A percentile compares a stretch with the other conserved stretches of the same genome.
Conservation (phyloP, 2,113 vertebrate genomes). For the Neomonachus schauinslandi region DNA sequence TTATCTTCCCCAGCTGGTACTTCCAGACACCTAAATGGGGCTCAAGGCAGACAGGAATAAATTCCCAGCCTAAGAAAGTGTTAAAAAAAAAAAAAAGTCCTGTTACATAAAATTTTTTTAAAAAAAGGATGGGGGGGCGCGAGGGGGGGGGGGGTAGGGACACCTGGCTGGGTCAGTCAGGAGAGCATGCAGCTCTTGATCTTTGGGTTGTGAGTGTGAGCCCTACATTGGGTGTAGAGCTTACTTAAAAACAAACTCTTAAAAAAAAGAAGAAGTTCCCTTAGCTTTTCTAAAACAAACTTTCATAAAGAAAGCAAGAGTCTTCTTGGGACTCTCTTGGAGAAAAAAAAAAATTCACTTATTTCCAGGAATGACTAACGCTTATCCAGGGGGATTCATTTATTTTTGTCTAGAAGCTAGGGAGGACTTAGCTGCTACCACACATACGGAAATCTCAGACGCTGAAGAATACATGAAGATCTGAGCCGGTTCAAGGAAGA, state of each 20-base stretch:
- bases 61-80: constrained; percentile 36
- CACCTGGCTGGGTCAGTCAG: too few relatives aligned
- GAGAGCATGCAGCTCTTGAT: background rate
- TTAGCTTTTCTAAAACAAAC: background rate
- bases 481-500: background rate
- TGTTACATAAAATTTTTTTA: background rate
- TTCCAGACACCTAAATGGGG: background rate
- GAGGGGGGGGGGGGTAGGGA: background rate
- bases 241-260: background rate
- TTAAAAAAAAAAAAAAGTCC: background rate
- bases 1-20: background rate
- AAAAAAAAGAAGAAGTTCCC: background rate
- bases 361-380: constrained; percentile 58
- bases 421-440: background rate
- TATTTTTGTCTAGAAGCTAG: constrained; percentile 64
- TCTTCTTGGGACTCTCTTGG: background rate
- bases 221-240: background rate
- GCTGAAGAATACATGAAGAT: background rate
- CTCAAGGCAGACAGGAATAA: background rate
- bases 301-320: background rate
- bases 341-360: constrained; percentile 9
- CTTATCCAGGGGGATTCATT: constrained; percentile 53
- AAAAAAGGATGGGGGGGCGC: background rate
- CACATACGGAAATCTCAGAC: background rate
- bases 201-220: background rate